Conservation (phyloP, 1,140 invertebrate species). For the Aphelinus atriplicis region DNA sequence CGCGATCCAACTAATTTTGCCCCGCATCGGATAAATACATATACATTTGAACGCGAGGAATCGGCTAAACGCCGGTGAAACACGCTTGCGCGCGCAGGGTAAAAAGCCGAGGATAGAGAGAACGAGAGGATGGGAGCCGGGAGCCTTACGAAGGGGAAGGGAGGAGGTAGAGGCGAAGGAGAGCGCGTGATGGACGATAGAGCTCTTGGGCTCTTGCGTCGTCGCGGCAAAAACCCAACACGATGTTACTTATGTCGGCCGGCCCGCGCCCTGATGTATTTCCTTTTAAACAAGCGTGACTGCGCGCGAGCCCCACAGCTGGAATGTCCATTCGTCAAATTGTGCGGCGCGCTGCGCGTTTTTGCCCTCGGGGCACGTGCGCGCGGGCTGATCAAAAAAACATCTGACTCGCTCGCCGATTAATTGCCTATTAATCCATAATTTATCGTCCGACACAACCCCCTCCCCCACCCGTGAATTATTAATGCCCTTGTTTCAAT, state of each 20-base stretch:
- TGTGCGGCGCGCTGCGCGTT: too few relatives aligned
- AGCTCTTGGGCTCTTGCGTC: not conserved
- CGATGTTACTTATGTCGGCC: conserved; percentile 40
- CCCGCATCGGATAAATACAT: too few relatives aligned
- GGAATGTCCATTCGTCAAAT: conserved; percentile 39
- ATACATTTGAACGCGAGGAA: not conserved
- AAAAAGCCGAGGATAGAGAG: not conserved
- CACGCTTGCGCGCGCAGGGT: not conserved
- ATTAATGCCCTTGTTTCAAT: too few relatives aligned
- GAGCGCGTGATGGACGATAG: conserved; percentile 45
- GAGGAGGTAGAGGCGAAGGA: not conserved
- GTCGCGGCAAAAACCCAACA: conserved; percentile 46
- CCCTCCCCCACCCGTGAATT: too few relatives aligned
- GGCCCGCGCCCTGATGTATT: conserved; percentile 40
- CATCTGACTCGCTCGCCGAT: too few relatives aligned
- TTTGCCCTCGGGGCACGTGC: too few relatives aligned
- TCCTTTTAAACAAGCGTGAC: conserved; percentile 36
- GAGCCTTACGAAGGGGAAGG: not conserved
- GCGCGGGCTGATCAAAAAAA: too few relatives aligned
- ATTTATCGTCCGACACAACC: not conserved
- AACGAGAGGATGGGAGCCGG: not conserved
- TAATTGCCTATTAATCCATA: conserved; percentile 23
- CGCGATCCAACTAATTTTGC: too few relatives aligned
- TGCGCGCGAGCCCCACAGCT: not conserved
- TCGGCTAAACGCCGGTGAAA: conserved; percentile 7